Base-by-base conservation (phyloP, 1,140 invertebrate genomes). In the Mycetomoellerius zeteki region DNA sequence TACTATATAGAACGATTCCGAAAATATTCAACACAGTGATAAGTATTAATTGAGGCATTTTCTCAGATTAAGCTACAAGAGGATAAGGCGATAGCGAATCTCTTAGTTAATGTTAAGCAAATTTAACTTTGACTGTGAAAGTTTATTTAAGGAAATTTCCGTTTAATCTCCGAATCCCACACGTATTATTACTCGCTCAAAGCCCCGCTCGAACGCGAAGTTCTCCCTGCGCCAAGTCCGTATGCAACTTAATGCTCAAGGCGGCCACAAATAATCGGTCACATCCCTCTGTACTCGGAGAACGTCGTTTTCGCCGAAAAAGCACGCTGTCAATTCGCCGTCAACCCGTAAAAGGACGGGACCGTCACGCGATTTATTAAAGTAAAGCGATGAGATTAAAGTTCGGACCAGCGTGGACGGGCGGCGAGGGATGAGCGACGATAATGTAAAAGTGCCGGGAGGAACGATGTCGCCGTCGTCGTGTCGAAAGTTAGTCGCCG, bases 351-450 rank as follows among this genome's bases (percentile, higher is more conserved):
- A 84, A 73, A 84, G 69, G 80, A 62, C 80, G 30, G 69, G 24
- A 37, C 43, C 72, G 69, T 84, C 80, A 60, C 69, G 80, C 80
- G 80, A 84, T 84, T 84, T 84, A 84, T 84, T 69, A 84, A 84
- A 84, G 80, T 84, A 75, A 84, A 75, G 80, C 80, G 54, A 84
- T 73, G 80, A 84, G 80, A 84, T 84, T 84, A 84, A 84, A 84
- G 80, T 84, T 84, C 80, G 69, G 80, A 50, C 69, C 33, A 24
- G 78, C 64, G 67, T 12, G 78, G 52, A 72, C 47, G 67, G 67
- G 52, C 37, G 80, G 80, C 80, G 80, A 73, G 69, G 56, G 80
- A 84, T 84, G 80, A 84, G 80, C 80, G 54, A 84, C 80, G 80
- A 75, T 84, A 84, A 84, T 84, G 80, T 84, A 84, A 84, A 84